Percentiles rank a stretch among this genome's conserved stretches.
Evolutionary conservation across 2,113 vertebrate species (phyloP).

Genomic region (Callorhinus ursinus): DNA sequence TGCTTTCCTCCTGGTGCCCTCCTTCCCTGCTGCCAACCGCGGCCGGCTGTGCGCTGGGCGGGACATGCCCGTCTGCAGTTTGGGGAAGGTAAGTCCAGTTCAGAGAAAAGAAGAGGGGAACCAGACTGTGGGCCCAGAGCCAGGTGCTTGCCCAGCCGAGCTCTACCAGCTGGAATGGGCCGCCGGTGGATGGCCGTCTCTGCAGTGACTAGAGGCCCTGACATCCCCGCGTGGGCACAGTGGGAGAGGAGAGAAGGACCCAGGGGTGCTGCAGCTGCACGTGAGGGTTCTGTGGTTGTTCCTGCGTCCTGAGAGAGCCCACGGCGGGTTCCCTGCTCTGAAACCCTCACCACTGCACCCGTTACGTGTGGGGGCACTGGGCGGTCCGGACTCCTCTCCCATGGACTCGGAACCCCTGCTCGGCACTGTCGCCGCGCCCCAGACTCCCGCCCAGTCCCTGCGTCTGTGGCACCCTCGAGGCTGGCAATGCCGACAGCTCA

Average conservation of each 20-base stretch:
- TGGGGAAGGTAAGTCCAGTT: not conserved
- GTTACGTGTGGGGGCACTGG: accelerated
- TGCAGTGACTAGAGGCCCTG: not conserved
- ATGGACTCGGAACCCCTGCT: not conserved
- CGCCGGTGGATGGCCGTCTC: not conserved
- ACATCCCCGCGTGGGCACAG: not conserved
- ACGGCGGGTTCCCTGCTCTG: not conserved
- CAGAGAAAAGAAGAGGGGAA: not conserved
- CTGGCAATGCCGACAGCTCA: not conserved
- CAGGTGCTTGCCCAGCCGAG: not conserved
- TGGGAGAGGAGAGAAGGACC: not conserved
- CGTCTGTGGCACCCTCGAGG: not conserved
- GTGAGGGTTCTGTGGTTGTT: accelerated
- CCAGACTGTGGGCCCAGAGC: not conserved
- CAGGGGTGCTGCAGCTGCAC: not conserved
- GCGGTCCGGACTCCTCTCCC: not conserved
- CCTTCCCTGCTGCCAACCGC: accelerated
- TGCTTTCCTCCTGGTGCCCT: not conserved
- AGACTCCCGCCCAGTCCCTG: accelerated
- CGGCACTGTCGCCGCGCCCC: too few species aligned
- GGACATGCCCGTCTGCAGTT: not conserved
- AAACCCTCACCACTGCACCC: not conserved
- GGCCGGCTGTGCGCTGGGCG: not conserved
- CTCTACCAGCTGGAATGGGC: not conserved
- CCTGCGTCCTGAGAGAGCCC: not conserved